Conservation (phyloP, 2,888 invertebrate species). For the Xestia rhomboidea region DNA sequence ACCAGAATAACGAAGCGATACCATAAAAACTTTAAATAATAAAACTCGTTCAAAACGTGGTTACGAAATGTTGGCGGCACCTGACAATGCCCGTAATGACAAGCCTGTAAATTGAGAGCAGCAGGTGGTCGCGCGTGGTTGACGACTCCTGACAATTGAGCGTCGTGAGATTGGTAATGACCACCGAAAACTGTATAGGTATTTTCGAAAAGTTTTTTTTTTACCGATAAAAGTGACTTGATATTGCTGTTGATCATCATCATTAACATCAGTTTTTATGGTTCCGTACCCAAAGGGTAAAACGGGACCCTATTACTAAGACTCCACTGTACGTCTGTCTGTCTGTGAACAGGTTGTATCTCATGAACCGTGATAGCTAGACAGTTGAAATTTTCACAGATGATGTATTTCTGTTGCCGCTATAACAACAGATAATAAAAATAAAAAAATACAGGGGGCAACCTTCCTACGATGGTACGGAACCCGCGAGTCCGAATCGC, state of each 20-base stretch:
- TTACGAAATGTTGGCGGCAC: conserved; percentile 54
- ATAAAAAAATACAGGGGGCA: too few relatives aligned
- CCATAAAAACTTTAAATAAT: conserved; percentile 39
- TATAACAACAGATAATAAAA: too few relatives aligned
- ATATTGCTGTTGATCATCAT: neutral
- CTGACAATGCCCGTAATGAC: conserved; percentile 53
- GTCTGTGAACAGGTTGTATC: too few relatives aligned
- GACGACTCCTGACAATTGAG: conserved; percentile 30
- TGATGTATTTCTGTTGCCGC: too few relatives aligned
- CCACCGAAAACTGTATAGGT: conserved; percentile 22
- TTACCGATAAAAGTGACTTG: neutral
- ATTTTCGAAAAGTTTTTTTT: conserved; percentile 4
- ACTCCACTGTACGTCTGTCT: too few relatives aligned
- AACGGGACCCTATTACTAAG: too few relatives aligned
- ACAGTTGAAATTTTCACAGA: too few relatives aligned
- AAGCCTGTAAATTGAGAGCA: conserved; percentile 44
- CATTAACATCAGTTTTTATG: neutral
- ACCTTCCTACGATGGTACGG: too few relatives aligned
- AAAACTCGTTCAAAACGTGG: conserved; percentile 41
- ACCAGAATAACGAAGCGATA: conserved; percentile 24
- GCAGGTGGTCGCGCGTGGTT: conserved; percentile 60
- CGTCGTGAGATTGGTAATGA: conserved; percentile 36
- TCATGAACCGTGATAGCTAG: too few relatives aligned
- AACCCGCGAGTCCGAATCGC: too few relatives aligned
- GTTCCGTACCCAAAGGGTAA: too few relatives aligned